These are phyloP conservation scores for Petrolisthes manimaculis DNA, from an alignment of 2,888 invertebrate genomes.

Conservation along the genomic window DNA sequence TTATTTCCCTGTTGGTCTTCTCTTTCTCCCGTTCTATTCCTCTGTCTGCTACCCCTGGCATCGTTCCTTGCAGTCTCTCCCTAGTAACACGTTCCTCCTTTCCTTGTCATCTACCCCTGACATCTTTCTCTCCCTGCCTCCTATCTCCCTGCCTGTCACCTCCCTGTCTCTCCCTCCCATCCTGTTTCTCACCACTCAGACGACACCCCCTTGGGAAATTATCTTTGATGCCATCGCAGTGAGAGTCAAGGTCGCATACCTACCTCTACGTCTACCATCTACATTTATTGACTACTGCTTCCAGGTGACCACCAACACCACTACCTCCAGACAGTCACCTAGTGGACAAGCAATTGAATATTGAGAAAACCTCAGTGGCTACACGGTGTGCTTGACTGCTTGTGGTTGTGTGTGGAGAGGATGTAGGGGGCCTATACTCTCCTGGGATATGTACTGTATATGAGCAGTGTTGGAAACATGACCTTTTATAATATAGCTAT, in stretches of 20 bases:
- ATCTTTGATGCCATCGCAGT: background rate
- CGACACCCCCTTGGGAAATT: slow-evolving; percentile 16
- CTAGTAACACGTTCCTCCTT: slow-evolving; percentile 3
- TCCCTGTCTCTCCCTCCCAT: background rate
- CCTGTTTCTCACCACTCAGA: background rate
- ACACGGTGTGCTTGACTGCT: too few relatives aligned
- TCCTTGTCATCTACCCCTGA: background rate
- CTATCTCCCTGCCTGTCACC: background rate
- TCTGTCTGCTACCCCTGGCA: background rate
- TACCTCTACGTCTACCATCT: background rate
- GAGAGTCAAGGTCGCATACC: background rate
- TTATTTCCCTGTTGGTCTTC: background rate
- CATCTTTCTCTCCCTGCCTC: slow-evolving; percentile 3
- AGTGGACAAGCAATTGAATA: too few relatives aligned
- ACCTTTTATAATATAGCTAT: too few relatives aligned
- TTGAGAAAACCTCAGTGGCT: too few relatives aligned
- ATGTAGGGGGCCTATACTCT: too few relatives aligned
- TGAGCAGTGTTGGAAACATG: too few relatives aligned
- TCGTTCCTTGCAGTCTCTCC: background rate
- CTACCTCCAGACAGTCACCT: background rate
- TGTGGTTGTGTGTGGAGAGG: too few relatives aligned
- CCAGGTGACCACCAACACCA: background rate
- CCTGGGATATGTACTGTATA: too few relatives aligned
- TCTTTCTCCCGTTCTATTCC: background rate
- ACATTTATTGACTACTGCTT: background rate